phyloP scores from a whole-genome alignment of 2,888 invertebrate species.

The Camponotus fellah region DNA sequence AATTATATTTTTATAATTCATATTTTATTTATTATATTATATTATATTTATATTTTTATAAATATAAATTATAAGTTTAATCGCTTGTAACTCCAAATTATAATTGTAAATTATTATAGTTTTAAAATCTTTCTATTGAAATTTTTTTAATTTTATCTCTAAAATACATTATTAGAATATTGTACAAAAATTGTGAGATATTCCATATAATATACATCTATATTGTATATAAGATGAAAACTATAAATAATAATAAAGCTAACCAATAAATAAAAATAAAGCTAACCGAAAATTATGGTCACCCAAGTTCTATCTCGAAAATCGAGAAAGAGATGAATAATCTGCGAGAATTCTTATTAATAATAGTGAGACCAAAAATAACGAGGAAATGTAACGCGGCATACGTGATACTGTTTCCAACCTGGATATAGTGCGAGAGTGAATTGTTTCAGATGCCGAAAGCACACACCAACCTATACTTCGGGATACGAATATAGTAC shows the following conservation, averaged over 20 bases:
- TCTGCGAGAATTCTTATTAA: not conserved
- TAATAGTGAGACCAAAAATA: not conserved
- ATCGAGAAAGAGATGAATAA: not conserved
- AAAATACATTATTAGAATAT: no score
- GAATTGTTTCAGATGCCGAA: conserved; percentile 33
- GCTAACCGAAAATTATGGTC: not conserved
- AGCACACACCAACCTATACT: conserved; percentile 59
- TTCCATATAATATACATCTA: no score
- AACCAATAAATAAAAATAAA: not conserved
- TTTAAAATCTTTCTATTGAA: no score
- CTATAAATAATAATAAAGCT: not conserved
- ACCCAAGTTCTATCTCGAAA: not conserved
- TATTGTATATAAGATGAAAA: not conserved
- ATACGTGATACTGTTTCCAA: not conserved
- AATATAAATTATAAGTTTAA: no score
- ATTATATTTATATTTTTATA: no score
- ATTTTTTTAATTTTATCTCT: no score
- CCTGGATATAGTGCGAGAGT: not conserved
- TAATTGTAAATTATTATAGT: no score
- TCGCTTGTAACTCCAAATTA: no score
- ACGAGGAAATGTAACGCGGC: not conserved
- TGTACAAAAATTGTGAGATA: no score
- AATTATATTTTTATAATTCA: no score
- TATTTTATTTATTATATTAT: no score
- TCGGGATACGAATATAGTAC: conserved; percentile 74